Conservation (phyloP, 2,888 invertebrate genomes). For the Trachelus iudaicus region DNA sequence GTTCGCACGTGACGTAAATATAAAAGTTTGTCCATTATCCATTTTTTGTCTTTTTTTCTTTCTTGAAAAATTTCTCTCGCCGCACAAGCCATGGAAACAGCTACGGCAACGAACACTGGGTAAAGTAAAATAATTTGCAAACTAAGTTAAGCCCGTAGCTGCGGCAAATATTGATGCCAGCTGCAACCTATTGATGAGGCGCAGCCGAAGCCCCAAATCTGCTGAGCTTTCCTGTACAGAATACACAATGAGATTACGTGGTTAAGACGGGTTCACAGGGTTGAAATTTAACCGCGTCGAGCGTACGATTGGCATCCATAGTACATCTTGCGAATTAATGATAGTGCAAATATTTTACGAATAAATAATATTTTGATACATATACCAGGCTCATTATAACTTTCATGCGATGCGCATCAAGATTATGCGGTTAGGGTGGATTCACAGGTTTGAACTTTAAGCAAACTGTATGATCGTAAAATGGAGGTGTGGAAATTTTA, state of each 20-base stretch:
- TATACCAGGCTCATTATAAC: not conserved
- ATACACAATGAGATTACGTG: slow-evolving; percentile 4
- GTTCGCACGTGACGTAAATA: not conserved
- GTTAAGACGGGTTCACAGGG: not conserved
- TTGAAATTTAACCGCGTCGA: not conserved
- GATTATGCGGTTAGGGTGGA: no score
- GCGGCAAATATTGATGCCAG: slow-evolving; percentile 1
- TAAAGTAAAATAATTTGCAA: slow-evolving; percentile 2
- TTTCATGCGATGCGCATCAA: not conserved
- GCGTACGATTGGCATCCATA: not conserved
- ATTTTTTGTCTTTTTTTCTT: not conserved
- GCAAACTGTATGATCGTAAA: no score
- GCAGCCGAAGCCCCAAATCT: not conserved
- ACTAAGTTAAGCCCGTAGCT: not conserved
- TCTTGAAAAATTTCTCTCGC: not conserved
- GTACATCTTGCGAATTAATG: not conserved
- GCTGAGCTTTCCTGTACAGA: not conserved
- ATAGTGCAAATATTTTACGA: not conserved
- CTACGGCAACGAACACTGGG: not conserved
- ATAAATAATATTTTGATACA: not conserved
- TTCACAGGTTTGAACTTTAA: no score
- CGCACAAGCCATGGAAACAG: not conserved
- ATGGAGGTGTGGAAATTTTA: no score
- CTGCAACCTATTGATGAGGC: not conserved
- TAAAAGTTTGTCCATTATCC: not conserved